Evolutionary conservation across 2,888 invertebrate genomes (phyloP), one percentile per base, ranked within the genome.

Genomic region (Mythimna loreyi): DNA sequence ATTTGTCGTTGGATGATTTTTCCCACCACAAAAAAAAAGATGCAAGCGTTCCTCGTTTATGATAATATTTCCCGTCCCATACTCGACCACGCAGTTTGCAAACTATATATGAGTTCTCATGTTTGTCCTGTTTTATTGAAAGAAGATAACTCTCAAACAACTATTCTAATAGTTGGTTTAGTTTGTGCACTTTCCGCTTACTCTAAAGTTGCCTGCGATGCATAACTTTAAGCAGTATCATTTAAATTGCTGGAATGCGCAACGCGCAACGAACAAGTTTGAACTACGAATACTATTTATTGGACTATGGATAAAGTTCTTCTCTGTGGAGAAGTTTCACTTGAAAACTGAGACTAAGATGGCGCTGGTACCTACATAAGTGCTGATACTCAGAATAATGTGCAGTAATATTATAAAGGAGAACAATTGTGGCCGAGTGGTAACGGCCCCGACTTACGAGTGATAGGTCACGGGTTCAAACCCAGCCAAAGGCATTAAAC

Each of bases 191-290:
- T 73, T 63, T 28, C 43, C n/a, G 64, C 52, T 73, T 69, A 28
- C 33, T 45, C 23, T 11, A 16, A 36, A 69, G 11, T 74, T 23
- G 23, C n/a, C 21, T 21, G 11, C 33, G 23, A 28, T 16, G 16
- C n/a, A 66, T 23, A 40, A 50, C 33, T 28, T 19, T 9, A 40
- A 25, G 25, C 43, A 25, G 63, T 73, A 45, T n/a, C 43, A 52
- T 30, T 69, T 52, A 53, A 74, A 74, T 28, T 64, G 65, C 28
- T 28, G 25, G 33, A 45, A 45, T n/a, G 25, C 25, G 43, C 50
- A 62, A 61, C 19, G 68, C 13, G 40, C 23, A 67, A 40, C 30
- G 50, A 49, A 50, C 25, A 65, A 74, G 66, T 65, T 74, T 11
- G 21, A 52, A 23, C 50, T 45, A n/a, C 11, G 28, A 69, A 6